Evolutionary conservation across 2,113 vertebrate genomes (phyloP), one percentile per base, ranked within the genome.

Genomic region (Gnathonemus longibarbis): DNA sequence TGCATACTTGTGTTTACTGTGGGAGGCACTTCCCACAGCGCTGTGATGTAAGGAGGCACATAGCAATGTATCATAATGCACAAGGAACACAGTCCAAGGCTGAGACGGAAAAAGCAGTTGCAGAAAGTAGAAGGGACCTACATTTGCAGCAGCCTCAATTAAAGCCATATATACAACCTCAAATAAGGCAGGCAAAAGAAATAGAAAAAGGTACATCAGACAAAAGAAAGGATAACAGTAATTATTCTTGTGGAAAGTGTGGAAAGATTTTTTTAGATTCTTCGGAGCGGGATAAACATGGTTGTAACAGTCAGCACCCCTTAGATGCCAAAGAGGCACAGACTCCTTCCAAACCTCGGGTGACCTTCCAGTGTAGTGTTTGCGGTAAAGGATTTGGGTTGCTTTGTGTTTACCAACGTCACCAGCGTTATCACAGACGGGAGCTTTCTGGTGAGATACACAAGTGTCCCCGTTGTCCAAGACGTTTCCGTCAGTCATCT

Each of bases 361-460:
- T 91, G 87, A 94, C 93, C 39, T 96, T 96, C 90, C 95, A 95
- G 88, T 96, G 96, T 91, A 92, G 93, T 53, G 95, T 96, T 80
- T 96, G 96, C 91, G 95, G 94, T 80, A 95, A 95, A 91, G 93
- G 90, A 91, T 96, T 96, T 94, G 94, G 95, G 1, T 89, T 96
- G 45, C 91, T 95, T 3, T 95, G 95, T 89, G 95, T 96, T 70
- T 96, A 95, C 92, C 94, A 95, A 85, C 93, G 95, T 15, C 96
- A 96, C 90, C 92, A 95, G 83, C 94, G 94, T 11, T 95, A 95
- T 88, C 96, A 96, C 92, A 95, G 94, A 92, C 94, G 94, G 85
- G 93, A 94, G 91, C 94, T 94, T 35, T 49, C 85, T 42, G 92
- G 84, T 48, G 88, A 91, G 50, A 53, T 90, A 84, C 89, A 92